Percentiles rank a stretch among this genome's conserved stretches.
Evolutionary conservation across 2,888 invertebrate species (phyloP).

Genomic region (Stenchaetothrips biformis): DNA sequence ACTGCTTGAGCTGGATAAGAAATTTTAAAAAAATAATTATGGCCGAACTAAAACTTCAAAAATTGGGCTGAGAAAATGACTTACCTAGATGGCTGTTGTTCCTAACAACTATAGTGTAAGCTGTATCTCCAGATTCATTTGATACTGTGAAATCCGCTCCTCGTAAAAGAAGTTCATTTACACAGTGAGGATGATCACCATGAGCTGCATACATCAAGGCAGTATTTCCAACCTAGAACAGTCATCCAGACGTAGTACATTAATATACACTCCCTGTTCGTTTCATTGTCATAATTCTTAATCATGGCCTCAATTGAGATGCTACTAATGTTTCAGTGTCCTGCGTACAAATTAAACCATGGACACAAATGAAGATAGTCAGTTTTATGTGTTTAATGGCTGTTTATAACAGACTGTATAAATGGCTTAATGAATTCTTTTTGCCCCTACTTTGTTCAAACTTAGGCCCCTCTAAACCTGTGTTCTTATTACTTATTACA

Average conservation of each 20-base stretch:
- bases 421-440: no score
- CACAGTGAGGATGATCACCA: conserved; percentile 84
- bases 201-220: conserved; percentile 88
- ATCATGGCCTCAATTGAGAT: conserved; percentile 7
- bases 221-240: conserved; percentile 71
- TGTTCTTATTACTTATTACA: no score
- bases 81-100: conserved; percentile 54
- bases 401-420: no score
- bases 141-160: conserved; percentile 75
- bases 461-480: no score
- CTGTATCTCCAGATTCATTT: conserved; percentile 78
- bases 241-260: conserved; percentile 37
- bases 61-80: background rate
- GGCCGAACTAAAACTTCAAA: background rate
- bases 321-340: background rate
- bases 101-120: conserved; percentile 72
- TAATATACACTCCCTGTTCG: background rate
- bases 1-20: conserved; percentile 55
- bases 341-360: no score
- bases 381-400: no score
- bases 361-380: no score
- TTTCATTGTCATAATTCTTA: conserved; percentile 28
- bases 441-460: no score
- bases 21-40: background rate
- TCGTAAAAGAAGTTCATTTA: conserved; percentile 72